Evolutionary conservation across 2,888 invertebrate genomes (phyloP), one percentile per base, ranked within the genome.

Genomic region (Chrysodeixis includens): DNA sequence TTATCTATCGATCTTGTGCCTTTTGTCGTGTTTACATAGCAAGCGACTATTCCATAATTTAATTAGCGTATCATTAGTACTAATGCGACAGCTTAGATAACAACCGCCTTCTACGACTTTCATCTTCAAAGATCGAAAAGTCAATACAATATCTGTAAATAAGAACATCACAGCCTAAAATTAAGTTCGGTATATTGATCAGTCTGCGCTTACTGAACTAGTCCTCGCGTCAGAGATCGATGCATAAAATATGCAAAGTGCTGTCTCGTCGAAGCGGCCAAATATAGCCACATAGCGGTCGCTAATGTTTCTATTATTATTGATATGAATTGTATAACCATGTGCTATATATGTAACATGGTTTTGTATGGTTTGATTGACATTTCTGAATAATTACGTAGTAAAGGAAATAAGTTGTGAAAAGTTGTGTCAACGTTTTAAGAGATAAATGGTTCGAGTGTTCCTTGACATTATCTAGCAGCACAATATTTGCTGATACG

Each of bases 181-280:
- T 26, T 4, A 6, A 26, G 6, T 26, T 9, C 10, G 18, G 20
- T 20, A 20, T 10, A 49, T 49, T 18, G 46, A 10, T 10, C 1
- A 46, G 46, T 49, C 18, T 10, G 20, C 9, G 9, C 46, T 18
- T 9, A 18, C 8, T 49, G 10, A 49, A 49, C 9, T 18, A 49
- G 46, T 49, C 10, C 20, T 49, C 0, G 20, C 10, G 18, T 20
- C 20, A 3, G 18, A 49, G 51, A 20, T 30, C 14, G 22, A 26
- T 40, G 12, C 9, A 30, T 40, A 26, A 46, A 58, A 56, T 56
- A 72, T 56, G 53, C 51, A 55, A 56, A 57, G 44, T 46, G 49
- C 7, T 53, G 18, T 54, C 64, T 32, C 55, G 35, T 18, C 35
- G 46, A 30, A 32, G 22, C 52, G 30, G 9, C 22, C n/a, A 20